A percentile compares a stretch with the other conserved stretches of the same genome.
Evolutionary conservation across 2,888 invertebrate genomes (phyloP).

Genomic region (Eupithecia abbreviata): DNA sequence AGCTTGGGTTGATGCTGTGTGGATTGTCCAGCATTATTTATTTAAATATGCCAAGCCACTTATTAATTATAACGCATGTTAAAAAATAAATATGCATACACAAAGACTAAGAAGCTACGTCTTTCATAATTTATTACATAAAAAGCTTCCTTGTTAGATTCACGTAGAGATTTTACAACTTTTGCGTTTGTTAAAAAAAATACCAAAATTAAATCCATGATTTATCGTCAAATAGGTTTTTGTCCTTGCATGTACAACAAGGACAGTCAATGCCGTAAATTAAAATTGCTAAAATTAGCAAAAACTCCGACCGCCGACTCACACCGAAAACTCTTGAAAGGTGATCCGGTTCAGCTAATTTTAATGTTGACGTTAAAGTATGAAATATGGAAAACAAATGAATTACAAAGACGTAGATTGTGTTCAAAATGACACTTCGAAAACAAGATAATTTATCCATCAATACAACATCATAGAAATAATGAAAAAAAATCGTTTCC

Average conservation of each 20-base stretch:
- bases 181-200: background rate
- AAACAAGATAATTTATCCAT: constrained; percentile 16
- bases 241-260: background rate
- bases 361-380: background rate
- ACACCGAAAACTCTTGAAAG: background rate
- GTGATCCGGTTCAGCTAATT: background rate
- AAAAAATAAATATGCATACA: too few species aligned
- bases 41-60: too few species aligned
- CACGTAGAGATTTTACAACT: constrained; percentile 15
- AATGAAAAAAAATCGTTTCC: constrained; percentile 12
- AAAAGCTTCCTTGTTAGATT: constrained; percentile 23
- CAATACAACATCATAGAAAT: constrained; percentile 6
- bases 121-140: background rate
- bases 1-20: too few species aligned
- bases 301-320: too few species aligned
- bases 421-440: constrained; percentile 12
- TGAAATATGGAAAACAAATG: constrained; percentile 21
- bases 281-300: background rate
- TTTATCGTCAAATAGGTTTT: background rate
- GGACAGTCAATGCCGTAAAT: background rate
- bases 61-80: too few species aligned
- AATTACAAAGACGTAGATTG: constrained; percentile 17
- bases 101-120: background rate
- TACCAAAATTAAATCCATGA: background rate
- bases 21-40: too few species aligned